phyloP scores from a whole-genome alignment of 2,113 vertebrate species.

The Propithecus coquereli region DNA sequence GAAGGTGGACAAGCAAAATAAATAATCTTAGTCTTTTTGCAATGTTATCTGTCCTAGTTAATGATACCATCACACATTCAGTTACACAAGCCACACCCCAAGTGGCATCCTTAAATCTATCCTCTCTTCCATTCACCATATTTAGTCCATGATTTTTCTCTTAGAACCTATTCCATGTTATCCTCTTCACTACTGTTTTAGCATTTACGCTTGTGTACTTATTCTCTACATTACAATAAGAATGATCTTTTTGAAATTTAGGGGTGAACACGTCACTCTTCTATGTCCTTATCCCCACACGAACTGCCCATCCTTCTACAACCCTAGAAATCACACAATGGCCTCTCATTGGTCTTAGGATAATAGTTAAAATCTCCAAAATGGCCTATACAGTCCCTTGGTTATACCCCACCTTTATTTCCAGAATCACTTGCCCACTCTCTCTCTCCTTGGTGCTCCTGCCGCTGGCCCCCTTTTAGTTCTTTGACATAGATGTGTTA shows the following conservation, averaged over 20 bases:
- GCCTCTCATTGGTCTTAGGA: neutral
- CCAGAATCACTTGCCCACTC: neutral
- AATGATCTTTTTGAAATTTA: neutral
- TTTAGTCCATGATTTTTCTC: neutral
- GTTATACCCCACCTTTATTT: neutral
- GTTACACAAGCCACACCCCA: neutral
- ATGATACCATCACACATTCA: neutral
- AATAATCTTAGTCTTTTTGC: neutral
- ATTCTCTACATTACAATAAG: neutral
- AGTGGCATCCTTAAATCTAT: neutral
- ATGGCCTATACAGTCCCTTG: neutral
- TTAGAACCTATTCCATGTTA: neutral
- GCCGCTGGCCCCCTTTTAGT: neutral
- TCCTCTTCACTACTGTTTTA: neutral
- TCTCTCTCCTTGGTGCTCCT: neutral
- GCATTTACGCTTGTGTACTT: neutral
- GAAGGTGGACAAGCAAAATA: neutral
- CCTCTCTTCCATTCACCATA: neutral
- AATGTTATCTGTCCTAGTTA: neutral
- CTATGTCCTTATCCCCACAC: neutral
- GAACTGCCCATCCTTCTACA: neutral
- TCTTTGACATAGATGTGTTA: neutral
- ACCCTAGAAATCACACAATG: neutral
- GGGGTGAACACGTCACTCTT: neutral
- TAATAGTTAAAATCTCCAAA: neutral